Base-by-base conservation (phyloP, 2,113 vertebrate genomes). In the Urocolius indicus region DNA sequence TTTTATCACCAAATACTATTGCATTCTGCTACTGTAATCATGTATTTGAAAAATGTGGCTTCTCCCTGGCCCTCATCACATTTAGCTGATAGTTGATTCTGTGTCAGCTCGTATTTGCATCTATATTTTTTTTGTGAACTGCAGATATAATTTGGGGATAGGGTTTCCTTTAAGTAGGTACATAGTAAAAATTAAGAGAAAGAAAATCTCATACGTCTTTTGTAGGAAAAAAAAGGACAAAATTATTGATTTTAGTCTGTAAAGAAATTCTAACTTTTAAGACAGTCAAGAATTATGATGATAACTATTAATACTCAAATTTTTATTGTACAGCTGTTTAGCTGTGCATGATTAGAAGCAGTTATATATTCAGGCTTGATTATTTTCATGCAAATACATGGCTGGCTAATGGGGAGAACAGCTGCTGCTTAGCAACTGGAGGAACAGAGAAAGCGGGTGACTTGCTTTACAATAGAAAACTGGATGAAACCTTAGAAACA, bases 381-480 rank as follows among this genome's bases (percentile, higher is more conserved):
- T 97, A 93, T 95, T 96, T 93, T 96, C 93, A 97, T 95, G 91
- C 91, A 95, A 96, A 95, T 96, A 89, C 14, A 51, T 90, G 72
- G 57, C 86, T 96, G 73, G 86, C 83, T 97, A 94, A 89, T 89
- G 86, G 90, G 88, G 90, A 95, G 85, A 96, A 94, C 83, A 96
- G 95, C 92, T 96, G 95, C 96, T 96, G 96, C 96, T 95, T 93
- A 96, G 96, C 95, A 97, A 97, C 96, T 84, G 89, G 43, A 93
- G 57, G 83, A 96, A 73, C 51, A 88, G 86, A 83, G 86, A 86
- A 95, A 94, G 38, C 76, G 93, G 95, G 88, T 88, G 92, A 91
- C 88, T 94, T 71, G 83, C 88, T 90, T 86, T 77, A 7, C 30
- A 88, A n/a, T 45, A 96, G 84, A 63, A 84, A 92, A 77, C 5